A percentile compares a stretch with the other conserved stretches of the same genome.
Evolutionary conservation across 2,888 invertebrate species (phyloP).

Genomic region (Dioctria rufipes): DNA sequence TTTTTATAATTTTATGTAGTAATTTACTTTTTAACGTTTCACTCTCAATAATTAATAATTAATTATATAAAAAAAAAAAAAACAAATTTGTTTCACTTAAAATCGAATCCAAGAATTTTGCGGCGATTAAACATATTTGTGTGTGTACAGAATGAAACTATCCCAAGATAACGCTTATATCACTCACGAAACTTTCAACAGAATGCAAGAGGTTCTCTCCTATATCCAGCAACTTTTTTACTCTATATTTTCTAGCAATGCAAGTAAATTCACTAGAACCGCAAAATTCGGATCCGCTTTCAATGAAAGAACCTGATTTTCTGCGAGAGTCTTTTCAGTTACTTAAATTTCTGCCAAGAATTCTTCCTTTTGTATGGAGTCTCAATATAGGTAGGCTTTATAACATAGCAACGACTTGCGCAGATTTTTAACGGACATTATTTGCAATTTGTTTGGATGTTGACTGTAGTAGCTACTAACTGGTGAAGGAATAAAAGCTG

Average conservation of each 20-base stretch:
- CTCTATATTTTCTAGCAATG: not conserved
- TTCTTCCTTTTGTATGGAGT: conserved; percentile 45
- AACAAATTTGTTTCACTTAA: no score
- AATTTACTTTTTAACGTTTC: no score
- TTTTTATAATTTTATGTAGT: no score
- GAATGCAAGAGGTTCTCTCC: not conserved
- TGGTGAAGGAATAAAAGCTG: no score
- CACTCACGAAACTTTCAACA: not conserved
- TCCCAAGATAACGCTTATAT: no score
- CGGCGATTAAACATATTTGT: no score
- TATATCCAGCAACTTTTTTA: conserved; percentile 22
- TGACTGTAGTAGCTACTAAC: not conserved
- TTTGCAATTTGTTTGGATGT: conserved; percentile 6
- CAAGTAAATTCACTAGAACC: not conserved
- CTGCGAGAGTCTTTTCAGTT: conserved; percentile 50
- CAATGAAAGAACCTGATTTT: conserved; percentile 57
- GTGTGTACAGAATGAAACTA: no score
- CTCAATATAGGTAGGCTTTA: conserved; percentile 31
- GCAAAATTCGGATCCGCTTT: conserved; percentile 51
- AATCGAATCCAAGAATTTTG: no score
- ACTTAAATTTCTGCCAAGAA: conserved; percentile 48
- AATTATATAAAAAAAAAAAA: no score
- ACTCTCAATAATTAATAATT: no score
- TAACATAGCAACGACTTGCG: conserved; percentile 56
- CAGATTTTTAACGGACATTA: conserved; percentile 57